Evolutionary conservation across 2,888 invertebrate genomes (phyloP), one percentile per base, ranked within the genome.

Genomic region (Tipula helvola): DNA sequence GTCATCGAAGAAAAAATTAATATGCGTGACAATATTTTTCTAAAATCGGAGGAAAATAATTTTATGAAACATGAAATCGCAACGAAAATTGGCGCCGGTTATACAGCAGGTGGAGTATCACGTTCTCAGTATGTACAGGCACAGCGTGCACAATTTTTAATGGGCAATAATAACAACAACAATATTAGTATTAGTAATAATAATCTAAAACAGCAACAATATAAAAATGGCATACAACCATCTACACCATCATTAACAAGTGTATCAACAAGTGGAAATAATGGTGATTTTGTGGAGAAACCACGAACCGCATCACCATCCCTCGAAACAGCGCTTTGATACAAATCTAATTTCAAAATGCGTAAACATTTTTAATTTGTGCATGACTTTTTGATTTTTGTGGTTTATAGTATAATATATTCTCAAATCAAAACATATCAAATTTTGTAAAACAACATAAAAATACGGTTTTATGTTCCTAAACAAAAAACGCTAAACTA

Each of bases 241-340:
- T 39, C 39, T 0, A 83, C 86, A 36, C 87, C 87, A 88, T 85
- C 36, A 86, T 5, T 88, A 90, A 84, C 87, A 90, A 88, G 89
- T 90, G 86, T 89, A 89, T 57, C 89, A 89, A 57, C 89, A 90
- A 88, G 88, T 57, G n/a, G 7, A 36, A 52, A 36, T 36, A 52
- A 16, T 57, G n/a, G 10, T 57, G 36, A 92, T 87, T 90, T 90
- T 88, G 18, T 57, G 36, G 39, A 28, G 13, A 28, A 52, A 16
- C 18, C 52, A 57, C 16, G 36, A 39, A 87, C 42, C n/a, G 44
- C 13, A 83, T 93, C 93, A 16, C 92, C 93, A 84, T 93, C 94
- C 12, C 91, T 94, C 89, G 94, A 94, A 92, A 94, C 94, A 87
- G 94, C 94, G 87, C 94, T 94, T 52, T 87, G 87, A 87, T 52